These are phyloP conservation scores for Mixornis gularis DNA, from an alignment of 2,113 vertebrate species.

Conservation along the genomic window DNA sequence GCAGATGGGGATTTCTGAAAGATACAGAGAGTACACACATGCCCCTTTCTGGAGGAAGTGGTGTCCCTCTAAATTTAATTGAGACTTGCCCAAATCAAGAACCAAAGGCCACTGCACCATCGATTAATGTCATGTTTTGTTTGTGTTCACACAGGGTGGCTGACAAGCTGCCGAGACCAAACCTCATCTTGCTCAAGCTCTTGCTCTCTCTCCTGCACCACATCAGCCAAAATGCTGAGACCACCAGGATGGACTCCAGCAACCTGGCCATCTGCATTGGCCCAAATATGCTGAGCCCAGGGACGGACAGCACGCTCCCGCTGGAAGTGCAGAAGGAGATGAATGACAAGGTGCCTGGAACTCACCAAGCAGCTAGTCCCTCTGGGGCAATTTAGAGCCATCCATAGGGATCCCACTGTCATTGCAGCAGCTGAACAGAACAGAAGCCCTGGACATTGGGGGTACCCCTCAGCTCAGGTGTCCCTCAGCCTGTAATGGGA, in stretches of 20 bases:
- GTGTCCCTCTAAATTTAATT: background rate
- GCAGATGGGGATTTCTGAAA: constrained; percentile 35
- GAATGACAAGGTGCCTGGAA: constrained; percentile 69
- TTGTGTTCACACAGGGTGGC: constrained; percentile 71
- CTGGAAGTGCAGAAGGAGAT: constrained; percentile 77
- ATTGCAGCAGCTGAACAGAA: background rate
- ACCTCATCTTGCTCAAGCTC: constrained; percentile 65
- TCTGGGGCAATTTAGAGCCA: background rate
- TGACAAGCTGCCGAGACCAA: constrained; percentile 76
- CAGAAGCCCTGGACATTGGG: background rate
- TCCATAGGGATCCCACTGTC: background rate
- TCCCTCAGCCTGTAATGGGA: background rate
- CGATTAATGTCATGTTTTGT: background rate
- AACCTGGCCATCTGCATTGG: constrained; percentile 90
- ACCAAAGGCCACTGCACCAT: background rate
- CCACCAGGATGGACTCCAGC: constrained; percentile 86
- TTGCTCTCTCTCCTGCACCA: constrained; percentile 79
- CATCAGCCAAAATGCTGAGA: constrained; percentile 73
- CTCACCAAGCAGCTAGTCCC: background rate
- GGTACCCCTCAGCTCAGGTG: background rate
- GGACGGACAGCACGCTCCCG: constrained; percentile 6
- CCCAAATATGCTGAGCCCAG: constrained; percentile 82
- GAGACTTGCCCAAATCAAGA: background rate
- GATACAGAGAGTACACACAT: background rate
- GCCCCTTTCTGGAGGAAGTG: constrained; percentile 40